Evolutionary conservation across 2,797 vertebrate genomes (phyloP).

Genomic region (Onychomys arenicola): DNA sequence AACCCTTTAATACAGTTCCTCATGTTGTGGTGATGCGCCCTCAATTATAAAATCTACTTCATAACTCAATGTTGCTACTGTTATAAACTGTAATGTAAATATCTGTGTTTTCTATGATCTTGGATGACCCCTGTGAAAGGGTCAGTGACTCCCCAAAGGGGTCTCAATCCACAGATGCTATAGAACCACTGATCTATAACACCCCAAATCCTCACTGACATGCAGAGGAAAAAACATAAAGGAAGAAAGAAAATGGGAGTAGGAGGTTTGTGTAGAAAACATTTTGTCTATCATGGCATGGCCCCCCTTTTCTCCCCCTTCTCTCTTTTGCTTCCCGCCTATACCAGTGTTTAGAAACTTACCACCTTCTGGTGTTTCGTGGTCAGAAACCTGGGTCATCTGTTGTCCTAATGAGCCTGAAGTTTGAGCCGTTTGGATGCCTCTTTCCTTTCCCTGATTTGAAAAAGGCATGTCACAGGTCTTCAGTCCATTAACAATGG

Average conservation of each 20-base stretch:
- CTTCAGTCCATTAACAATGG: conserved; percentile 51
- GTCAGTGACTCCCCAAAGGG: not conserved
- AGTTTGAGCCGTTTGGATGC: conserved; percentile 15
- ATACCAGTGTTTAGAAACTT: not conserved
- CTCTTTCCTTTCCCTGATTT: not conserved
- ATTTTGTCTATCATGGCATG: not conserved
- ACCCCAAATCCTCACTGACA: not conserved
- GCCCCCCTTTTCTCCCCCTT: not conserved
- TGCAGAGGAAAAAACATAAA: conserved; percentile 5
- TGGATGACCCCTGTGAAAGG: not conserved
- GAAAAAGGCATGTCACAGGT: not conserved
- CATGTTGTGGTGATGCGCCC: not conserved
- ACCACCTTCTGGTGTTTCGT: not conserved
- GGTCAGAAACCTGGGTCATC: not conserved
- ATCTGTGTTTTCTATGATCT: not conserved
- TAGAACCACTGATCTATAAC: not conserved
- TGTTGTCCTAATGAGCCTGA: not conserved
- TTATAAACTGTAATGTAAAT: not conserved
- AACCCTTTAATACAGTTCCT: not conserved
- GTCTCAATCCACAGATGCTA: not conserved
- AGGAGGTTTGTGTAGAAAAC: not conserved
- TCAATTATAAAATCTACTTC: not conserved
- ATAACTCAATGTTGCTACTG: not conserved
- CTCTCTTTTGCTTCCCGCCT: not conserved
- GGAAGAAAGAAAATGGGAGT: not conserved